Evolutionary conservation across 2,113 vertebrate genomes (phyloP).

Genomic region (Agelaius phoeniceus): DNA sequence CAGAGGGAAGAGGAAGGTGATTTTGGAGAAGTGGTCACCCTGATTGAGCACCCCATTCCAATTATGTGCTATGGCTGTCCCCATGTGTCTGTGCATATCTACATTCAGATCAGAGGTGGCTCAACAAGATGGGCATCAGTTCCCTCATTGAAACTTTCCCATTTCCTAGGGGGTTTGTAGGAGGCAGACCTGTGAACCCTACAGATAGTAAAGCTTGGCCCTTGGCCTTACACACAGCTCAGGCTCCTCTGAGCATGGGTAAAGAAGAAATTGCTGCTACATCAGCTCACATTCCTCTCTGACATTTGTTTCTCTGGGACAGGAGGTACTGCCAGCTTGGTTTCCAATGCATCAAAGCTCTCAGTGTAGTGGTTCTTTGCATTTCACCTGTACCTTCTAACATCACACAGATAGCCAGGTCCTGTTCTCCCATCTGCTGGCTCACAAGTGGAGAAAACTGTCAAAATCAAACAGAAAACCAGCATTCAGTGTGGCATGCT

Average conservation of each 20-base stretch:
- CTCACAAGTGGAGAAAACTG: background rate
- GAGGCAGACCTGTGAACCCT: background rate
- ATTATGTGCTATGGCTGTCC: background rate
- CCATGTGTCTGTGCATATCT: background rate
- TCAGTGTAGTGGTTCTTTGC: background rate
- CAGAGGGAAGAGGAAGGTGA: background rate
- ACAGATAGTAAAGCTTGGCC: background rate
- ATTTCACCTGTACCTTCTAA: background rate
- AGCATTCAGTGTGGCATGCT: background rate
- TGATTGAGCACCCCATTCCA: background rate
- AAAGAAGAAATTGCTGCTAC: background rate
- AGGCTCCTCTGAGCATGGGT: background rate
- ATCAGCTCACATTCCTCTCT: background rate
- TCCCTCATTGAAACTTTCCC: background rate
- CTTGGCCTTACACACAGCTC: background rate
- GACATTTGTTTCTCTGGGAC: background rate
- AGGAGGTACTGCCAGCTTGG: background rate
- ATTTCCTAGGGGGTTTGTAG: background rate
- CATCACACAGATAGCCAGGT: background rate
- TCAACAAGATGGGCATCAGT: background rate
- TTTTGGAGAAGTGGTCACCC: background rate
- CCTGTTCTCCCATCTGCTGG: background rate
- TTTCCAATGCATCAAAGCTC: background rate
- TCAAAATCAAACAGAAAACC: background rate
- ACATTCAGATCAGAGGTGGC: background rate